These are phyloP conservation scores for Zaprionus kolodkinae DNA, from an alignment of 1,140 invertebrate genomes.

Conservation along the genomic window DNA sequence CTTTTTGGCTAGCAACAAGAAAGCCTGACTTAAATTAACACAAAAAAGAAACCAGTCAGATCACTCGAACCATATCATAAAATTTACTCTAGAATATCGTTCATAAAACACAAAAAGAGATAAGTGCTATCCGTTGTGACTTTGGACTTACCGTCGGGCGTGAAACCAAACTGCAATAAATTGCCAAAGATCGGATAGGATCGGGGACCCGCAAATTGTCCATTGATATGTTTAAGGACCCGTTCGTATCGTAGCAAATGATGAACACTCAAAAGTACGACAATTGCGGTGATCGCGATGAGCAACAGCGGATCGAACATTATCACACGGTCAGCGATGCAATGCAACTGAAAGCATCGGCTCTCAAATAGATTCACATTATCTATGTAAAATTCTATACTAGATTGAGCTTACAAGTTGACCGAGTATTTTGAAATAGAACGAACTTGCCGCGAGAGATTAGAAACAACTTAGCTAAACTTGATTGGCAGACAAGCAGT, in stretches of 20 bases:
- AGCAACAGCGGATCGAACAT: constrained; percentile 28
- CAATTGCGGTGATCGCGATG: constrained; percentile 14
- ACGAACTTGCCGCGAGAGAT: constrained; percentile 15
- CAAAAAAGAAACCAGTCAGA: constrained; percentile 22
- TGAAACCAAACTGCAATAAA: constrained; percentile 46
- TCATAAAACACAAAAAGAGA: not conserved
- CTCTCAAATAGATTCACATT: not conserved
- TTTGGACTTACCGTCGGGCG: constrained; percentile 47
- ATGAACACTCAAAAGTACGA: constrained; percentile 19
- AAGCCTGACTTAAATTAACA: constrained; percentile 44
- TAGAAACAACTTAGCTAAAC: not conserved
- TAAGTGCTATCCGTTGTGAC: constrained; percentile 11
- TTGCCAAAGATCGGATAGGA: constrained; percentile 40
- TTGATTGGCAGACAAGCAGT: not conserved
- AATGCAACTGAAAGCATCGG: constrained; percentile 28
- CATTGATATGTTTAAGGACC: constrained; percentile 19
- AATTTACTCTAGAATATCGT: not conserved
- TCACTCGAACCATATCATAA: constrained; percentile 27
- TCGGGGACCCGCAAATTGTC: constrained; percentile 36
- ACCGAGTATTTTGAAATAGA: not conserved
- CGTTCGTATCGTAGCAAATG: constrained; percentile 18
- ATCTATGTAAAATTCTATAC: not conserved
- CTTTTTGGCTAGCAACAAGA: constrained; percentile 25
- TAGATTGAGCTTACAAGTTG: constrained; percentile 1
- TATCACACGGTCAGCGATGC: constrained; percentile 15